Base-by-base conservation (phyloP, 2,888 invertebrate species). In the Hesperia comma region DNA sequence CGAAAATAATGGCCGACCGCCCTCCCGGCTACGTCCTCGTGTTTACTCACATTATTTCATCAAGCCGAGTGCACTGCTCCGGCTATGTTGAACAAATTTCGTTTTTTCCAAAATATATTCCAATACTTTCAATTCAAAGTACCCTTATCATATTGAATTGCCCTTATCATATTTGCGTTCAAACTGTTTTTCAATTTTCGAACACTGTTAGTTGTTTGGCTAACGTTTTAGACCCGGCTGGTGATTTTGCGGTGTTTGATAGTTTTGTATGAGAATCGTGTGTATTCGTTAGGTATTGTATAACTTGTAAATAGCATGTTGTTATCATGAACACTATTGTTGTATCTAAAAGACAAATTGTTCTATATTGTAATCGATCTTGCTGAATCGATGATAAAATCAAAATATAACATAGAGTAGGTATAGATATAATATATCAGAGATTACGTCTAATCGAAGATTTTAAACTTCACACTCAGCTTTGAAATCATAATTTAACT, bases 31-130 rank as follows among this genome's bases (percentile, higher is more conserved):
- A 10, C 14, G 6, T 41, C 33, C 26, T 19, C 54, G 64, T 43
- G 61, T 68, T 66, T 68, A 46, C 58, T 32, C 46, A 54, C 56
- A 60, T 61, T 70, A 70, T 70, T 75, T 72, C 64, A 71, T 70
- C 70, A 67, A 37, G 69, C 62, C 68, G 69, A 71, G 72, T 71
- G 70, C 69, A 63, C 14, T 14, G 32, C 21, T 19, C n/a, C 10
- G 15, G 6, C 14, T 53, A 15, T 2, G 43, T 21, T 19, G 26
- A n/a, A 21, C 51, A 14, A 53, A 61, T 15, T 41, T 61, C 26
- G 41, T 37, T 15, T 41, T 61, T 26, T 12, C 8, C 12, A 53
- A 61, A 53, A 41, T 53, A 53, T 57, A 41, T 53, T 61, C 17
- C 19, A 53, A 41, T 41, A 19, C 40, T 49, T 7, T 21, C 33